Base-by-base conservation (phyloP, 2,113 vertebrate genomes). In the Telmatochromis sp. region DNA sequence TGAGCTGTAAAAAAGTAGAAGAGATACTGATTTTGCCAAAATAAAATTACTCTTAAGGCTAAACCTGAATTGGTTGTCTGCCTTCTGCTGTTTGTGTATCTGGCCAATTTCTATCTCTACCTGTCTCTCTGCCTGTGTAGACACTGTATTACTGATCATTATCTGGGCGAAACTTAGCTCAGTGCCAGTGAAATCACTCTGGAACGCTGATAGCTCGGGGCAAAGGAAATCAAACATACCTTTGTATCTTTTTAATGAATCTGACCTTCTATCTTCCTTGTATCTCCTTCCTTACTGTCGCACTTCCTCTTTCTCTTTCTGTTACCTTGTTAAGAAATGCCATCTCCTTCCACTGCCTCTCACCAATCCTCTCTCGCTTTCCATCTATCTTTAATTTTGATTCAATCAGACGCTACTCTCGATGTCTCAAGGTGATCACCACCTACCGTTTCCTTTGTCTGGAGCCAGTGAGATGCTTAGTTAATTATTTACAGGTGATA, bases 161-260 rank as follows among this genome's bases (percentile, higher is more conserved):
- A 94, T 95, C 93, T 83, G 19, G 85, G 55, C 63, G 23, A 93
- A 92, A 87, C 86, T 89, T 79, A 91, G 90, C 81, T 90, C 84
- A 65, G 81, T 45, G 80, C 70, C 85, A 54, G 80, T 63, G 89
- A 88, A 87, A 92, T 90, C 86, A 83, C 90, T 90, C 86, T 83
- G 83, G 80, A 73, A 89, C 60, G 60, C 85, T 80, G 90, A 92
- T 91, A 86, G 90, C 90, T 84, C 14, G 3, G 89, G 88, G 89
- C 87, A 86, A 89, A 87, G 81, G 86, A 92, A 94, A 94, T 93
- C 92, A 92, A 92, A 91, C 90, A 91, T 63, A 80, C 47, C 63
- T 86, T 86, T 90, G 91, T 93, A 94, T 95, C 93, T 94, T 91
- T 95, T 94, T 94, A 94, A 94, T 94, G 91, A 94, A 94, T 93